Evolutionary conservation across 2,797 vertebrate species (phyloP).

Genomic region (Emys orbicularis): DNA sequence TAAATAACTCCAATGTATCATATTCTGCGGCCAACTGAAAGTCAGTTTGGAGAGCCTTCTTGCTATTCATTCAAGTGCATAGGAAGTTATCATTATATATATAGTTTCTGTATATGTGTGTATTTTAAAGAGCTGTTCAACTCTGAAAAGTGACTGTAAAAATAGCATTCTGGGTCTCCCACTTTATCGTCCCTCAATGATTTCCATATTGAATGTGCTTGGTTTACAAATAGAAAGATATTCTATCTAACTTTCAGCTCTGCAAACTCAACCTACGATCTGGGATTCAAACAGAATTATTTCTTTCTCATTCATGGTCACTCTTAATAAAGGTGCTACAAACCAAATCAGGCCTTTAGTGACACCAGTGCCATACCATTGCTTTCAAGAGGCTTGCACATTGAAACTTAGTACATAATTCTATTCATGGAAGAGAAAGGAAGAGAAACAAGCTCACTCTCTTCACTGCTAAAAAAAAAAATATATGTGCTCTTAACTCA

Average conservation of each 20-base stretch:
- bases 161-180: not conserved
- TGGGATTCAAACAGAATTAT: not conserved
- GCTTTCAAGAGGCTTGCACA: not conserved
- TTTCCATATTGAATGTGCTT: not conserved
- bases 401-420: not conserved
- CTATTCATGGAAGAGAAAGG: not conserved
- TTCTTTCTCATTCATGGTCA: not conserved
- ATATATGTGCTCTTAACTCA: too few relatives aligned
- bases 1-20: not conserved
- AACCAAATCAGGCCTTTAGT: not conserved
- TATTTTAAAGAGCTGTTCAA: not conserved
- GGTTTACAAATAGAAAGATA: not conserved
- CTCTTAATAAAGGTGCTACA: not conserved
- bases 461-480: too few relatives aligned
- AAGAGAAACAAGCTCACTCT: not conserved
- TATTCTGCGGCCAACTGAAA: not conserved
- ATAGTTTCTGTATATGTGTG: too few relatives aligned
- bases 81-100: too few relatives aligned
- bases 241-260: slow-evolving; percentile 5
- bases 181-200: not conserved
- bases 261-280: slow-evolving; percentile 1
- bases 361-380: not conserved
- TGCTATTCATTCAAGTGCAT: not conserved
- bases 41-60: not conserved
- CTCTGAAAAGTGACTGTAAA: not conserved